phyloP scores from a whole-genome alignment of 2,113 vertebrate genomes.

The Limanda limanda region DNA sequence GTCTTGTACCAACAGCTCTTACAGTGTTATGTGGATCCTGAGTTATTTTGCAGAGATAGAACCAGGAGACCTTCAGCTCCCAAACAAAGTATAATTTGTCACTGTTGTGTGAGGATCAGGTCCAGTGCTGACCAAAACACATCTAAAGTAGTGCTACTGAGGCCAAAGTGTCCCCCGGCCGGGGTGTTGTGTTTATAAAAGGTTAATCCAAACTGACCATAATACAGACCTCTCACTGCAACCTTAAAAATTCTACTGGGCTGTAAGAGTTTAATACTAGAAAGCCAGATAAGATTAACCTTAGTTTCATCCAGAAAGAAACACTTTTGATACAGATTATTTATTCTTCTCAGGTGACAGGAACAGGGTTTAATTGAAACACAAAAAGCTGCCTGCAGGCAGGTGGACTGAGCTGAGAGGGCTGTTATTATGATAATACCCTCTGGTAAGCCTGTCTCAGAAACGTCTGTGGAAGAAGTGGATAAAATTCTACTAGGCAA shows the following conservation, averaged over 20 bases:
- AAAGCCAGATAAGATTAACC: neutral
- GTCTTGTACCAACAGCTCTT: no score
- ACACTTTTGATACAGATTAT: constrained; percentile 38
- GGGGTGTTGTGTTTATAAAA: neutral
- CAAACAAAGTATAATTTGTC: no score
- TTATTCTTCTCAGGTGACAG: constrained; percentile 52
- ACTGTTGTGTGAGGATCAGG: neutral
- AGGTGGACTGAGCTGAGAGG: constrained; percentile 21
- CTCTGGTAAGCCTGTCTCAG: neutral
- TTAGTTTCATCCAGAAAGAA: constrained; percentile 22
- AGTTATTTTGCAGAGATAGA: neutral
- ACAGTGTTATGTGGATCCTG: neutral
- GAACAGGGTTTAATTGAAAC: constrained; percentile 68
- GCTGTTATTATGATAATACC: neutral
- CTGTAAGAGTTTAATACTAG: neutral
- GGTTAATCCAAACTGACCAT: neutral
- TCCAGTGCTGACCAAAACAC: neutral
- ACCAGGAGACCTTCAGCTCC: no score
- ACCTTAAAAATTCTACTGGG: neutral
- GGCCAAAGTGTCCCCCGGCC: neutral
- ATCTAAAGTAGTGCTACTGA: neutral
- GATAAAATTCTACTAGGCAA: neutral
- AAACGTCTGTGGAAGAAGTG: neutral
- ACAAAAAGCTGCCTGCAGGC: constrained; percentile 44
- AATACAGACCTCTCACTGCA: neutral